Evolutionary conservation across 2,797 vertebrate species (phyloP), one percentile per base, ranked within the genome.

Genomic region (Epinephelus malabaricus): DNA sequence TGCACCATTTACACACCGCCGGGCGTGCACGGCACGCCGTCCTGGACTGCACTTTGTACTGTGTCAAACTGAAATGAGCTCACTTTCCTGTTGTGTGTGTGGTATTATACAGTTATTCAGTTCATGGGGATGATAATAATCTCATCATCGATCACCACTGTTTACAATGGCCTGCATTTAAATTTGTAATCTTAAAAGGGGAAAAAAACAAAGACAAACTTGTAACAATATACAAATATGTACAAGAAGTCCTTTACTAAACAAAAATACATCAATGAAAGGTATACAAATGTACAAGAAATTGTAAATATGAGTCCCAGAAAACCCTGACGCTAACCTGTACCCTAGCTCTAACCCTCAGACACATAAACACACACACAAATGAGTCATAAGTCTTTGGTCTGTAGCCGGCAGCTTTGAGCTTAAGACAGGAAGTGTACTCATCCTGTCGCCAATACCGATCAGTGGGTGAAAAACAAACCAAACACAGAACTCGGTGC

Each of bases 391-490:
- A 40, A 13, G 61, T 75, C 47, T 71, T 4, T 23, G 17, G 74
- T 74, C 59, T 87, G 17, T 40, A 55, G 73, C 82, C 78, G 45
- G 54, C 63, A 76, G 80, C 67, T 43, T 50, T 77, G 17, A 55
- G 21, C 49, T 55, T 34, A 61, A 64, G 81, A 81, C 27, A 7
- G 2, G 45, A 55, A 62, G 71, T 83, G 74, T 88, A 85, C 64
- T 90, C 73, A 80, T 84, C 76, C 56, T 68, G 70, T 61, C 46
- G 45, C 85, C 76, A 89, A 91, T 51, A 89, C 68, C 76, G 50
- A 83, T 67, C 65, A 58, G 78, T 0, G 27, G 59, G 47, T 21
- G 40, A 70, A 69, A 81, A 76, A 54, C 70, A 85, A 83, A 76
- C 54, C 75, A 88, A 89, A 91, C 86, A 88, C 12, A 76, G 38